These are phyloP conservation scores for Cosmia pyralina DNA, from an alignment of 2,888 invertebrate genomes.

Conservation along the genomic window DNA sequence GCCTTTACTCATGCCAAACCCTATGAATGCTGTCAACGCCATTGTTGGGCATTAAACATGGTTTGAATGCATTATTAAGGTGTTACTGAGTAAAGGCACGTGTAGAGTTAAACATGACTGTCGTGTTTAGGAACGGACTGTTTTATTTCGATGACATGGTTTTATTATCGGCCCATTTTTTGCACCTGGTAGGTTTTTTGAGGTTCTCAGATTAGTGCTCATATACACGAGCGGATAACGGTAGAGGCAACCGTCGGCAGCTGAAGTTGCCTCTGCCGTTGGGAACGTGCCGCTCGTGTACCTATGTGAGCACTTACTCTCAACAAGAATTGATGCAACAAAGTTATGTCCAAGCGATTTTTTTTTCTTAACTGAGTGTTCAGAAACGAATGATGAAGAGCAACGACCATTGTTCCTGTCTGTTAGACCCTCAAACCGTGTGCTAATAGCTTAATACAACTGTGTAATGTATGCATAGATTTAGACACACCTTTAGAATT, in stretches of 20 bases:
- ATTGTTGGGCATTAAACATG: constrained; percentile 54
- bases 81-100: constrained; percentile 28
- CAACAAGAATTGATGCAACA: not conserved
- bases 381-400: not conserved
- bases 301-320: too few species aligned
- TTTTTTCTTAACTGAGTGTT: not conserved
- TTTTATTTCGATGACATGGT: not conserved
- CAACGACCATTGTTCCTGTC: not conserved
- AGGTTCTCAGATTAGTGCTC: not conserved
- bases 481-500: constrained; percentile 14
- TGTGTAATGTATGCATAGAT: not conserved
- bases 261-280: too few species aligned
- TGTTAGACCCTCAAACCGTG: not conserved
- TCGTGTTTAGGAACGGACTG: constrained; percentile 3
- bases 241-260: too few species aligned
- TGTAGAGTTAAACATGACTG: constrained; percentile 1
- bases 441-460: not conserved
- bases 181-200: not conserved
- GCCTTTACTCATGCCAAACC: constrained; percentile 50
- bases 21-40: constrained; percentile 42
- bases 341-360: not conserved
- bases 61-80: constrained; percentile 57
- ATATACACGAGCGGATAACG: too few species aligned
- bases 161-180: not conserved
- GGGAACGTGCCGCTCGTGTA: too few species aligned